Conservation (phyloP, 2,797 vertebrate species). For the Lepilemur septentrionalis region DNA sequence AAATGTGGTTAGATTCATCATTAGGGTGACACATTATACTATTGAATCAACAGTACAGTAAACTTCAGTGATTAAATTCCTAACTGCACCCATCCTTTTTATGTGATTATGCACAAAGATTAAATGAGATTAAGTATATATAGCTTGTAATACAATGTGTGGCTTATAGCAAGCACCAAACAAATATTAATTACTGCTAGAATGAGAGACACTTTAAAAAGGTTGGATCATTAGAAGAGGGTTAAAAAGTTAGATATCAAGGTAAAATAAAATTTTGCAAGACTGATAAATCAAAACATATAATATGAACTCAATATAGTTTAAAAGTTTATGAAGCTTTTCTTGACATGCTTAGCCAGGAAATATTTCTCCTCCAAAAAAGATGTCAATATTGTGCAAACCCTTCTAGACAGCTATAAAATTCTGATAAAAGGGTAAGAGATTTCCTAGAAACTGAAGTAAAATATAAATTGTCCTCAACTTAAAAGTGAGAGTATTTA, state of each 20-base stretch:
- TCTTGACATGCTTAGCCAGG: background rate
- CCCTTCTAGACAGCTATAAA: background rate
- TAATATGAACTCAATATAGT: background rate
- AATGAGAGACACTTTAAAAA: background rate
- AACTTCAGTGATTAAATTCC: background rate
- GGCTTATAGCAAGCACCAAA: background rate
- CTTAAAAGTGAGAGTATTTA: background rate
- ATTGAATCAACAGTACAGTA: background rate
- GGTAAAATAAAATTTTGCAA: background rate
- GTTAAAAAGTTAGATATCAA: background rate
- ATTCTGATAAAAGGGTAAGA: background rate
- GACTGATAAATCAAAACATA: background rate
- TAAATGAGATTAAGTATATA: background rate
- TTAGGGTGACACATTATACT: background rate
- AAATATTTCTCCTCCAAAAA: background rate
- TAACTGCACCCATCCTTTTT: background rate
- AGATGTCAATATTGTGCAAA: background rate
- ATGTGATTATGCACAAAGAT: background rate
- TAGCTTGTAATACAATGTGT: background rate
- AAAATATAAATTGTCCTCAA: background rate
- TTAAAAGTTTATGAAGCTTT: background rate
- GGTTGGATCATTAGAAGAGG: background rate
- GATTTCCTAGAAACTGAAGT: background rate
- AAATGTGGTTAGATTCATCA: background rate
- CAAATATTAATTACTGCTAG: background rate